Evolutionary conservation across 2,888 invertebrate species (phyloP), one percentile per base, ranked within the genome.

Genomic region (Dorcus parallelipipedus): DNA sequence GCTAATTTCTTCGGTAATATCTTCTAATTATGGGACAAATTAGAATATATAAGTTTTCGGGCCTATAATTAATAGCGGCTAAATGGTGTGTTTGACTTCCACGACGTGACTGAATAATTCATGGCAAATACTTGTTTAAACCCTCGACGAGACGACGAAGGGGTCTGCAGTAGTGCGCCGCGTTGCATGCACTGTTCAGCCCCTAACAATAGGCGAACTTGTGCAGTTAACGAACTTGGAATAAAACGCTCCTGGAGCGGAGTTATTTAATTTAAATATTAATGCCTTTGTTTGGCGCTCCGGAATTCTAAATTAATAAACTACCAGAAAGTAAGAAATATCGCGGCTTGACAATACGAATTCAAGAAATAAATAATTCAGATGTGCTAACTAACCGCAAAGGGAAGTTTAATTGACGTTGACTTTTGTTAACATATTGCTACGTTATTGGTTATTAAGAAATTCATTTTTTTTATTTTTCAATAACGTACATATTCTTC

Each of bases 211-310:
- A 51, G 52, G 43, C 43, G 56, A 59, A 59, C 59, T 59, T 56
- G 43, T 52, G 59, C 56, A 52, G 59, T 56, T 56, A 56, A 53
- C 53, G 55, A 59, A 59, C 55, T 59, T 59, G 49, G 58, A 53
- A 58, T 54, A 58, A 59, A 56, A 56, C 55, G 38, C 8, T 38
- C 9, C 48, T 48, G 42, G 58, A 45, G n/a, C 23, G 45, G 45
- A 45, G 45, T 45, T 38, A 53, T 56, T 56, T 56, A 52, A 56
- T 47, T 56, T 56, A 52, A 56, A 56, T 56, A 56, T 56, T 55
- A 47, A 56, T 45, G 56, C 56, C 26, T 52, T 56, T 56, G 56
- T 56, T 51, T 56, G 38, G 47, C 26, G 38, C 38, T 23, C n/a
- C 39, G 43, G 51, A 47, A 47, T 51, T 40, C 45, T 20, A 47